Percentiles rank a stretch among this genome's conserved stretches.
phyloP scores from a whole-genome alignment of 2,888 invertebrate genomes.

The Serrognathus titanus region DNA sequence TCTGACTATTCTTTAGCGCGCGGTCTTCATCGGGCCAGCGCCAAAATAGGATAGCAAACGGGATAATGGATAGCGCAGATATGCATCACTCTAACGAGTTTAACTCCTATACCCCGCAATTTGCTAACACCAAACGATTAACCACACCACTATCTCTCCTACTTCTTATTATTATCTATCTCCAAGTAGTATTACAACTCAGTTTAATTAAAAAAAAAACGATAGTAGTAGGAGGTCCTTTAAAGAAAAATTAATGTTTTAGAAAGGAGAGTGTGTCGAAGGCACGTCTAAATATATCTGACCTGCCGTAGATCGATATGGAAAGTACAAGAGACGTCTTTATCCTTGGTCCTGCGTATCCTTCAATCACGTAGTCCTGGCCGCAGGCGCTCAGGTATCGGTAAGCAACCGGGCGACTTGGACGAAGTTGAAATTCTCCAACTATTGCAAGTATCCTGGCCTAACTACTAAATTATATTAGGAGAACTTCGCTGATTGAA shows the following conservation, averaged over 20 bases:
- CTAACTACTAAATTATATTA: conserved; percentile 29
- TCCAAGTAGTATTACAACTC: too few relatives aligned
- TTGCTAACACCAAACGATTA: neutral
- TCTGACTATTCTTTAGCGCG: conserved; percentile 40
- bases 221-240: too few relatives aligned
- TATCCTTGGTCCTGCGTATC: neutral
- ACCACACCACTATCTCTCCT: neutral
- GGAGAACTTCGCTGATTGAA: conserved; percentile 27
- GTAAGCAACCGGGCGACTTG: neutral
- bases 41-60: conserved; percentile 16
- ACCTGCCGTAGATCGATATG: neutral
- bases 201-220: too few relatives aligned
- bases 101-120: conserved; percentile 12
- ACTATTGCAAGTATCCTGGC: neutral
- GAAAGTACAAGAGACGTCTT: neutral
- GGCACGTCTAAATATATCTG: neutral
- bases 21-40: conserved; percentile 44
- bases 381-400: neutral
- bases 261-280: too few relatives aligned
- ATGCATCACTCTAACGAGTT: conserved; percentile 32
- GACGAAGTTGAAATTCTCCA: neutral
- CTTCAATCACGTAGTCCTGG: neutral
- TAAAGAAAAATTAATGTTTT: too few relatives aligned
- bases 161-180: too few relatives aligned
- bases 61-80: conserved; percentile 32